phyloP scores from a whole-genome alignment of 2,113 vertebrate genomes.

The Phodopus roborovskii region DNA sequence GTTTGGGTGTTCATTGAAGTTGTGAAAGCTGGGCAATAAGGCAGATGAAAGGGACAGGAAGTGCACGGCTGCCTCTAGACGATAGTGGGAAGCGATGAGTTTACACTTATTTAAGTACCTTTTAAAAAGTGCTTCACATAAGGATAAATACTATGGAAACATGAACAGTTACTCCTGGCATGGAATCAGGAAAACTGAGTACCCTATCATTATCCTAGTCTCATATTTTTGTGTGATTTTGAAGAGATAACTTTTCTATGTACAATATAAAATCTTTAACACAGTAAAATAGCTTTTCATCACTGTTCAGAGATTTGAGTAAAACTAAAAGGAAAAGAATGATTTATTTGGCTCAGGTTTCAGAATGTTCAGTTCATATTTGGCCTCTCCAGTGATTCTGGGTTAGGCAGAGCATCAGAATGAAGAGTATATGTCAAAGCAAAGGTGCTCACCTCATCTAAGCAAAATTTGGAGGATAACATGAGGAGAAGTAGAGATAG shows the following conservation, averaged over 20 bases:
- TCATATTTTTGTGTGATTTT: not conserved
- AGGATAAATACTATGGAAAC: not conserved
- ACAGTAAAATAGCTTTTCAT: not conserved
- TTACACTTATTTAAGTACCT: not conserved
- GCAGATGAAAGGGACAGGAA: not conserved
- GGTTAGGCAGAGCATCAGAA: not conserved
- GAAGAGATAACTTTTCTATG: not conserved
- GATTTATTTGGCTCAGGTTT: not conserved
- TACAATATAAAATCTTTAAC: not conserved
- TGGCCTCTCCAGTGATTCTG: not conserved
- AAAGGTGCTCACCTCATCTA: not conserved
- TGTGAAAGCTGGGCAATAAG: not conserved
- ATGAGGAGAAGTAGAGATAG: not conserved
- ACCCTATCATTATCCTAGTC: not conserved
- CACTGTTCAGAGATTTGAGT: not conserved
- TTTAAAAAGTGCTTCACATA: not conserved
- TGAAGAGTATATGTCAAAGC: not conserved
- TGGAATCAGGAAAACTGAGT: not conserved
- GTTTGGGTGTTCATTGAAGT: not conserved
- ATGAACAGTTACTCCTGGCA: accelerated
- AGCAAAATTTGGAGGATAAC: not conserved
- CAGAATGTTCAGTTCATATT: not conserved
- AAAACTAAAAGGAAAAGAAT: not conserved
- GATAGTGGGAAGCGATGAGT: not conserved
- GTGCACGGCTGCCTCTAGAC: not conserved